Evolutionary conservation across 2,888 invertebrate species (phyloP).

Genomic region (Philereme vetulata): DNA sequence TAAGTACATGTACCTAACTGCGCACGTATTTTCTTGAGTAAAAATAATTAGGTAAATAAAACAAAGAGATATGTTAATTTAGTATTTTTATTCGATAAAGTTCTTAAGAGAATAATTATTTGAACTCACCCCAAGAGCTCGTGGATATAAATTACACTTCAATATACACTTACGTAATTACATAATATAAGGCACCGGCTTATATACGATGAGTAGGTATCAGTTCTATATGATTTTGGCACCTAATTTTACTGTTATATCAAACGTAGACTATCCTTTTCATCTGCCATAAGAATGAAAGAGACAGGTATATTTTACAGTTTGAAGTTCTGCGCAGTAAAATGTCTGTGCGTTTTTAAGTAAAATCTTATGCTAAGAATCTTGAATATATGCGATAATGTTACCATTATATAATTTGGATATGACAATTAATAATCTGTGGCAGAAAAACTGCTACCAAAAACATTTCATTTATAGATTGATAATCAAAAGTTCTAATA

Average conservation of each 20-base stretch:
- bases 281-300: not conserved
- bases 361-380: slow-evolving; percentile 7
- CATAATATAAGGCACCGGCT: slow-evolving; percentile 72
- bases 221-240: slow-evolving; percentile 28
- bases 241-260: slow-evolving; percentile 21
- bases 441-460: slow-evolving; percentile 4
- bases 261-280: too few species aligned
- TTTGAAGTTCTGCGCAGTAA: slow-evolving; percentile 1
- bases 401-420: not conserved
- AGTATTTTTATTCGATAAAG: slow-evolving; percentile 62
- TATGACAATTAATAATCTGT: slow-evolving; percentile 19
- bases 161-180: slow-evolving; percentile 63
- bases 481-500: not conserved
- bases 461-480: not conserved
- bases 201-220: slow-evolving; percentile 46
- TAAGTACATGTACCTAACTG: too few species aligned
- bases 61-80: slow-evolving; percentile 39
- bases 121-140: slow-evolving; percentile 60
- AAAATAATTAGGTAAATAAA: slow-evolving; percentile 22
- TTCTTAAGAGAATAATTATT: slow-evolving; percentile 61
- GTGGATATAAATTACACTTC: slow-evolving; percentile 69
- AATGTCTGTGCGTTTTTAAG: slow-evolving; percentile 6
- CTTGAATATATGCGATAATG: slow-evolving; percentile 3
- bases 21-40: too few species aligned
- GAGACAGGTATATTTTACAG: slow-evolving; percentile 9